phyloP scores from a whole-genome alignment of 2,797 vertebrate genomes.

The Pelobates cultripes region DNA sequence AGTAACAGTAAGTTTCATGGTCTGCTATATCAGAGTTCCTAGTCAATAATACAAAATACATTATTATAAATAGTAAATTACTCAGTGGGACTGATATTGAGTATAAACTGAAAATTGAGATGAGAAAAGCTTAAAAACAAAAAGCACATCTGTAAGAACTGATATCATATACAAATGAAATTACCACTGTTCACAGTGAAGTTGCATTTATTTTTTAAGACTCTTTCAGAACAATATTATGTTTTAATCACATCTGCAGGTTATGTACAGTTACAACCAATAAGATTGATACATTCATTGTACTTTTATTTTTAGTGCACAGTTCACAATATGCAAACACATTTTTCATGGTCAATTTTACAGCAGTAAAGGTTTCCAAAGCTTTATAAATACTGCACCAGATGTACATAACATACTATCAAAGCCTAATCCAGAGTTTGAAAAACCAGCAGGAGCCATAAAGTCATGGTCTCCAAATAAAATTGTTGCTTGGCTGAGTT shows the following conservation, averaged over 20 bases:
- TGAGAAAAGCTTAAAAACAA: background rate
- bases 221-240: background rate
- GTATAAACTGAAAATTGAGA: background rate
- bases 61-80: background rate
- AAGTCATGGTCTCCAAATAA: too few relatives aligned
- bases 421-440: too few relatives aligned
- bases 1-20: too few relatives aligned
- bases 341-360: too few relatives aligned
- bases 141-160: background rate
- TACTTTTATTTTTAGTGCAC: background rate
- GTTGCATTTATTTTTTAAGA: background rate
- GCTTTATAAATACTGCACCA: too few relatives aligned
- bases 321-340: background rate
- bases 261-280: background rate
- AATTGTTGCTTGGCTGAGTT: too few relatives aligned
- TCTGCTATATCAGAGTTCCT: too few relatives aligned
- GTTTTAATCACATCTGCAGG: background rate
- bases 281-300: background rate
- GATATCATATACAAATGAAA: slow-evolving; percentile 10
- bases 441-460: too few relatives aligned
- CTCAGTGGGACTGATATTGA: too few relatives aligned
- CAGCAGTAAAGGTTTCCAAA: too few relatives aligned
- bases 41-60: too few relatives aligned
- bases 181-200: slow-evolving; percentile 29
- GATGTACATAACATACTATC: too few relatives aligned